A percentile compares a stretch with the other conserved stretches of the same genome.
Evolutionary conservation across 2,797 vertebrate species (phyloP).

Genomic region (Phaenicophaeus curvirostris): DNA sequence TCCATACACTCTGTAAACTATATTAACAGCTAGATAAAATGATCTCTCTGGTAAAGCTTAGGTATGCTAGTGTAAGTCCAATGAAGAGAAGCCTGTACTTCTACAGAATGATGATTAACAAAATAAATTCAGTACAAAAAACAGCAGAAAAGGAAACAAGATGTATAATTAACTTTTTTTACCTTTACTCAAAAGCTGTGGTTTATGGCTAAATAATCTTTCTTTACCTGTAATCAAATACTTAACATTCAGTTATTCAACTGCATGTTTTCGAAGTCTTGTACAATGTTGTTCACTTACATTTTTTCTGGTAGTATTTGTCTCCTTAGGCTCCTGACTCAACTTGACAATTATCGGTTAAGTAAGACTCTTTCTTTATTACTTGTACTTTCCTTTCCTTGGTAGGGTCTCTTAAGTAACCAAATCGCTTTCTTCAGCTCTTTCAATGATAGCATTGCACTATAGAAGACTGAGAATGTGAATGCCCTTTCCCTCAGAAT

Average conservation of each 20-base stretch:
- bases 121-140: neutral
- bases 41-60: neutral
- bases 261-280: neutral
- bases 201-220: neutral
- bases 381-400: neutral
- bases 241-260: neutral
- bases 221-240: neutral
- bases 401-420: neutral
- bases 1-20: neutral
- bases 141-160: neutral
- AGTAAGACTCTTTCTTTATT: neutral
- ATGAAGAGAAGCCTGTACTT: neutral
- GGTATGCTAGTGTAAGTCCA: rapidly evolving
- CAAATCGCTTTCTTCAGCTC: neutral
- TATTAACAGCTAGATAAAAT: neutral
- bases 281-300: neutral
- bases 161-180: neutral
- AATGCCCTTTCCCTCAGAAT: neutral
- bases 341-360: neutral
- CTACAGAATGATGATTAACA: neutral
- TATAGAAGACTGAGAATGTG: neutral
- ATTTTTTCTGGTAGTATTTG: neutral
- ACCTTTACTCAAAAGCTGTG: neutral
- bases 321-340: neutral
- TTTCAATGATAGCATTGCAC: neutral